Base-by-base conservation (phyloP, 2,888 invertebrate genomes). In the Charanyca ferruginea region DNA sequence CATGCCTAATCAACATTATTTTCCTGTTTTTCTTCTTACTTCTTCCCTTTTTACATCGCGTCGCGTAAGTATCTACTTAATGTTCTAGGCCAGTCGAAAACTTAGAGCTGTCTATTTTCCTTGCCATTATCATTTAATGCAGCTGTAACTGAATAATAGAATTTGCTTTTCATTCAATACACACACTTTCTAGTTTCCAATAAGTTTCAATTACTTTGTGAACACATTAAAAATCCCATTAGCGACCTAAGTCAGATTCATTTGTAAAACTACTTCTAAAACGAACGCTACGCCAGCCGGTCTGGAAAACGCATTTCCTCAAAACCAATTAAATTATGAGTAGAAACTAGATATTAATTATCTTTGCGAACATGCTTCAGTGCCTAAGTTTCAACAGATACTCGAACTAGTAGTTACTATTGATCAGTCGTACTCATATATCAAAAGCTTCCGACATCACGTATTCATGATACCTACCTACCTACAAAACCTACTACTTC, bases 171-270 rank as follows among this genome's bases (percentile, higher is more conserved):
- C 42, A 42, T 35, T 38, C 16, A 22, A 18, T 3, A 42, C 18
- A n/a, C 3, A 28, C 16, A 0, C 28, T 22, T 7, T 11, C 22
- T 35, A 13, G 20, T 16, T 44, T 47, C 1, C 18, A 18, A n/a
- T 23, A 38, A 18, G 13, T 38, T 51, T 49, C 9, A 53, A 22
- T 53, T 13, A 44, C 44, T 61, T 9, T 16, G n/a, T 32, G 42
- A 52, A 22, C 42, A 57, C 7, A 44, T 28, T 28, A 23, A 69
- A 62, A 69, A 76, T 13, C 41, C 44, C 22, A 62, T 57, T 76
- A n/a, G n/a, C 32, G 32, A 9, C n/a, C n/a, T 32, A 48, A 41
- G 2, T n/a, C 8, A 28, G 13, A 9, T 23, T 23, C 13, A 45
- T 59, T 69, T 38, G 11, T 13, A 6, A 42, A 62, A 48, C 22